Evolutionary conservation across 2,888 invertebrate species (phyloP).

Genomic region (Pterostichus madidus): DNA sequence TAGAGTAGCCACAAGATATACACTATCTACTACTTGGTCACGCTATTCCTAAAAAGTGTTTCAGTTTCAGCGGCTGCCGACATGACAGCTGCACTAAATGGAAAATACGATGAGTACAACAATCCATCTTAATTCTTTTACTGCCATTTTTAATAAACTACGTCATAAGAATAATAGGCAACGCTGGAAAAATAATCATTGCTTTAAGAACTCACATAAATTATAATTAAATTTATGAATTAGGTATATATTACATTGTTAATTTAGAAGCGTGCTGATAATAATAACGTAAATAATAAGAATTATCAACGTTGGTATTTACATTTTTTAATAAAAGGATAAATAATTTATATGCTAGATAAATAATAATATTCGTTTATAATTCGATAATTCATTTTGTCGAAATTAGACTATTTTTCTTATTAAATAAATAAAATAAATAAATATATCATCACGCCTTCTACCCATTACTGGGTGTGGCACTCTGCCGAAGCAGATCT

Average conservation of each 20-base stretch:
- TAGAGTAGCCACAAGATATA: slow-evolving; percentile 28
- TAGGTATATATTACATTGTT: neutral
- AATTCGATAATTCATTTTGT: too few relatives aligned
- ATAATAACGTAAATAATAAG: too few relatives aligned
- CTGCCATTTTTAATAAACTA: slow-evolving; percentile 33
- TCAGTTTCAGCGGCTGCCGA: slow-evolving; percentile 47
- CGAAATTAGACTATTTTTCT: too few relatives aligned
- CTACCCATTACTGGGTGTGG: too few relatives aligned
- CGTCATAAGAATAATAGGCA: slow-evolving; percentile 14
- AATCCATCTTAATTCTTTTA: slow-evolving; percentile 46
- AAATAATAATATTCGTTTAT: too few relatives aligned
- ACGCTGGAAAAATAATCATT: slow-evolving; percentile 21
- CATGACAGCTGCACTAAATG: slow-evolving; percentile 44
- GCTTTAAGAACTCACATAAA: neutral
- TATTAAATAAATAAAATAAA: too few relatives aligned
- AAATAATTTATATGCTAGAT: too few relatives aligned
- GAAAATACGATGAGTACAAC: slow-evolving; percentile 45
- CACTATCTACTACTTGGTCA: slow-evolving; percentile 57
- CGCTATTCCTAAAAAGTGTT: slow-evolving; percentile 52
- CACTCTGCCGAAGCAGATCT: too few relatives aligned
- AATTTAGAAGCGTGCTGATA: neutral
- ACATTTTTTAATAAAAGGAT: too few relatives aligned
- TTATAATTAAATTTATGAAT: slow-evolving; percentile 8
- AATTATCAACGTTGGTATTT: too few relatives aligned
- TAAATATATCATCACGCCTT: too few relatives aligned